Base-by-base conservation (phyloP, 2,888 invertebrate species). In the Cataglyphis altisquamis region DNA sequence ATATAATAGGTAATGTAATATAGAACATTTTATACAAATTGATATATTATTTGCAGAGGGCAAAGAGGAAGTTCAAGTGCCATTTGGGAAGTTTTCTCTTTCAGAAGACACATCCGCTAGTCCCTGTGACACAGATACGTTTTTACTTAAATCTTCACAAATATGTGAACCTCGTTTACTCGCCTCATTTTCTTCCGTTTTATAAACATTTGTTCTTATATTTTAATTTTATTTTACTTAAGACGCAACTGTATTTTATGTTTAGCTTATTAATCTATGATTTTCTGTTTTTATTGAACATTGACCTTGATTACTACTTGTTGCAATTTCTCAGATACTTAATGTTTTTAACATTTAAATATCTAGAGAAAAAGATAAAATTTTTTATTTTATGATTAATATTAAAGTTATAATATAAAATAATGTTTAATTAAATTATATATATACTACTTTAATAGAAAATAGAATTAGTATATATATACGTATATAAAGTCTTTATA, bases 11-110 rank as follows among this genome's bases (percentile, higher is more conserved):
- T n/a, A 18, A 52, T n/a, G n/a, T 48, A 18, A 52, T n/a, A n/a
- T n/a, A 52, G 3, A n/a, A 55, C 41, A 48, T 29, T 62, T 6
- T 39, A 10, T 39, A 55, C 4, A 5, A 9, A 78, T 52, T 18
- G 29, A 10, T 9, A 29, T 41, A n/a, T 29, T 57, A 39, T 84
- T 91, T 92, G 3, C 82, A 95, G 95, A 91, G 84, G 95, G 95
- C 0, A 86, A 89, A 68, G 90, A 93, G 0, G 93, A 95, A 83
- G 87, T 94, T 29, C 84, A 90, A 82, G 87, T 87, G 21, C 95
- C 95, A 15, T 83, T 89, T 41, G 95, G 95, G 39, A 95, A 95
- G 87, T 95, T 95, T 84, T 89, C 92, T 25, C 39, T 95, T 29
- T 91, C 92, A 52, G 90, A 91, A 18, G 90, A 91, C 36, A 82